Conservation (phyloP, 37 sponge, comb jelly and placozoan genomes). For the Axinella damicornis region DNA sequence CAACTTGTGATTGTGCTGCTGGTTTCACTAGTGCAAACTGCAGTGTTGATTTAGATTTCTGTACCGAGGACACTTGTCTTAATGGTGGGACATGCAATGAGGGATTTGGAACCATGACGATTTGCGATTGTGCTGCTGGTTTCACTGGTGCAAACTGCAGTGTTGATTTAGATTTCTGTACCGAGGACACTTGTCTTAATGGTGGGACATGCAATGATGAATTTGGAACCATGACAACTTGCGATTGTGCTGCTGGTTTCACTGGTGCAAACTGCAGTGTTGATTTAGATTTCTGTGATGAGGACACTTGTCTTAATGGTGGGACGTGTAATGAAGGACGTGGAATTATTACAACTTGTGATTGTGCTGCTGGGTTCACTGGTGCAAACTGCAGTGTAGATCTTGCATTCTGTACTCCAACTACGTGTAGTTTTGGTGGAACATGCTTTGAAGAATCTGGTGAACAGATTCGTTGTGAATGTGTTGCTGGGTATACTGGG, state of each 20-base stretch:
- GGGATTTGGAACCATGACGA: background rate
- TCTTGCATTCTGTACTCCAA: background rate
- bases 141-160: too few relatives aligned
- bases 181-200: too few relatives aligned
- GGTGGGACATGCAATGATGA: conserved; percentile 56
- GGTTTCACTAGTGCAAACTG: conserved; percentile 50
- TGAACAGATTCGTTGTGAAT: conserved; percentile 18
- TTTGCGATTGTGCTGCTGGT: conserved; percentile 31
- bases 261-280: conserved; percentile 18
- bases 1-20: conserved; percentile 40
- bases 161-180: too few relatives aligned
- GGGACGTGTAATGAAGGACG: conserved; percentile 57
- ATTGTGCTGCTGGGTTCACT: conserved; percentile 42
- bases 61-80: background rate
- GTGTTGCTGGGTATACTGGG: conserved; percentile 44
- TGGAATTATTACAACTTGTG: conserved; percentile 29
- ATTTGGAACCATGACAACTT: conserved; percentile 4
- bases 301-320: conserved; percentile 53
- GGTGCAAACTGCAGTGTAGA: conserved; percentile 18
- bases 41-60: conserved; percentile 13
- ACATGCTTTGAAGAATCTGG: conserved; percentile 29
- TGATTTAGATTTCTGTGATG: conserved; percentile 6
- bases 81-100: conserved; percentile 53
- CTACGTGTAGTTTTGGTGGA: conserved; percentile 38
- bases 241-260: background rate